Evolutionary conservation across 2,113 vertebrate species (phyloP), one percentile per base, ranked within the genome.

Genomic region (Trochalopteron elliotii): DNA sequence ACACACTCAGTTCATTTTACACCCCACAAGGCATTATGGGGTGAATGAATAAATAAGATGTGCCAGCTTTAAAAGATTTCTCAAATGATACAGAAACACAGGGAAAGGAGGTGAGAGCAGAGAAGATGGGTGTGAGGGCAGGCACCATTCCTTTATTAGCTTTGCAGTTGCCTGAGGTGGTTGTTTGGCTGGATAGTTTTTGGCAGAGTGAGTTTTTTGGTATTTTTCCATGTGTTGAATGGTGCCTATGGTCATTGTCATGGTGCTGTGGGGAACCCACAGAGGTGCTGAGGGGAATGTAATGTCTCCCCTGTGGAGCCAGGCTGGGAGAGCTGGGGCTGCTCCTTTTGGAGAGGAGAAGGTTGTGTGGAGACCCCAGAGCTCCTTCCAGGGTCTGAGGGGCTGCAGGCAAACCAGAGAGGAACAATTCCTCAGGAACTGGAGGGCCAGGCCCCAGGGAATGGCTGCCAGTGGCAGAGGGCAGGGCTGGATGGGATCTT

Each of bases 361-460:
- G 33, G 33, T 2, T 40, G 19, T 53, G 39, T 30, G 39, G 61
- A 40, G 15, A 82, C 6, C 53, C 9, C 87, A 45, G 2, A 81
- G 68, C 50, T 2, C 59, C 59, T 57, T 8, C 33, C 39, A 60
- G 53, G 9, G 2, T 3, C 25, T 68, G 30, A 53, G 40, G 24
- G 47, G 11, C 24, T 80, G 8, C 28, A 76, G 21, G 31, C 22
- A 57, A 42, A 0, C 5, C 12, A 19, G 44, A 65, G 68, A 44
- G 52, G 7, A 33, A 57, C 27, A 37, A 13, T 33, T 59, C n/a
- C 10, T 75, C 47, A 68, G 28, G 11, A 4, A 2, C 12, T 75
- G 69, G 0, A 89, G 45, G 0, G 78, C 0, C 44, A 81, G 52
- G 15, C 23, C 0, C 0, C 69, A 74, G 67, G 44, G 27, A 57